phyloP scores from a whole-genome alignment of 2,113 vertebrate genomes.

The Hydropotes inermis region DNA sequence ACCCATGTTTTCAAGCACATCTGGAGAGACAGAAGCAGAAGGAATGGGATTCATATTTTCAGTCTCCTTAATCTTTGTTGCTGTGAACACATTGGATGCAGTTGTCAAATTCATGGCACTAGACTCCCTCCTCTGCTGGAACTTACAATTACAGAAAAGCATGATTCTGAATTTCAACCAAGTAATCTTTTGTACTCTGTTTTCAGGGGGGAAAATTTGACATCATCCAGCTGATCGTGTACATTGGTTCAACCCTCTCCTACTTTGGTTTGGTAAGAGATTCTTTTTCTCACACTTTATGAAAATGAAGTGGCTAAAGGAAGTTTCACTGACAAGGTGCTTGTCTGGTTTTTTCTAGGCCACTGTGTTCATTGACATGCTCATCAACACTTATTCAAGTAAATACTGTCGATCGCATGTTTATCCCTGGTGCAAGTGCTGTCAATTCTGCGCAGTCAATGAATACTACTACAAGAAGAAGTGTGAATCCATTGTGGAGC shows the following conservation, averaged over 20 bases:
- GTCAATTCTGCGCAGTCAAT: conserved; percentile 75
- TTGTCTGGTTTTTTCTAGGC: conserved; percentile 75
- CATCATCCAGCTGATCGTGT: conserved; percentile 84
- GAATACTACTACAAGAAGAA: conserved; percentile 84
- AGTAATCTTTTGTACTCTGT: conserved; percentile 11
- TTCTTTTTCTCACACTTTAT: neutral
- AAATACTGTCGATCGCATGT: conserved; percentile 74
- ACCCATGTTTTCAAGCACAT: neutral
- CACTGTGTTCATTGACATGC: conserved; percentile 80
- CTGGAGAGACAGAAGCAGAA: neutral
- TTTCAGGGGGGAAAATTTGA: conserved; percentile 86
- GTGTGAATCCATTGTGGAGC: conserved; percentile 81
- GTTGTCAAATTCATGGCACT: neutral
- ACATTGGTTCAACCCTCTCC: conserved; percentile 87
- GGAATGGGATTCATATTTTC: rapidly evolving
- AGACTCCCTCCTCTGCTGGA: neutral
- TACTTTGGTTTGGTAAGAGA: conserved; percentile 89
- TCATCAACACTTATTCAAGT: conserved; percentile 71
- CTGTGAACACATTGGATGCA: neutral
- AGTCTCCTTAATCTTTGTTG: neutral
- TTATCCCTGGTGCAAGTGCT: conserved; percentile 67
- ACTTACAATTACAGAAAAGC: neutral
- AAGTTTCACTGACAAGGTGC: neutral
- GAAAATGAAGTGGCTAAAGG: neutral
- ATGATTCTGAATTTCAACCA: neutral